Evolutionary conservation across 2,113 vertebrate species (phyloP).

Genomic region (Vireo altiloquus): DNA sequence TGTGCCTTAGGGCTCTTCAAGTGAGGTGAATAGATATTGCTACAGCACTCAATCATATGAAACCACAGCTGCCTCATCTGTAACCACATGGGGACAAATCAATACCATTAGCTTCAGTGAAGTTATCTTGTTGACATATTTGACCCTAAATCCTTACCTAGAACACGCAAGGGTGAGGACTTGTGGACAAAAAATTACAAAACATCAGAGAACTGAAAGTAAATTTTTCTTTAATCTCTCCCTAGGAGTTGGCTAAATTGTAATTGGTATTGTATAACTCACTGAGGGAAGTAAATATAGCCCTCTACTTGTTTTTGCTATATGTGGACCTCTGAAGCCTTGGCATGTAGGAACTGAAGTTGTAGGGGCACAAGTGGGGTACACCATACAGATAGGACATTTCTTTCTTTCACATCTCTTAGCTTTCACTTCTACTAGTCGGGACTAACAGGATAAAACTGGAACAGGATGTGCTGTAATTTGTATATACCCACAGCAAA

Average conservation of each 20-base stretch:
- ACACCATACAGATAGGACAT: background rate
- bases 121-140: conserved; percentile 22
- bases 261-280: background rate
- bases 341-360: background rate
- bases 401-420: background rate
- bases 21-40: conserved; percentile 7
- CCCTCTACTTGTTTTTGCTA: background rate
- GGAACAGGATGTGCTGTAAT: background rate
- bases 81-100: conserved; percentile 20
- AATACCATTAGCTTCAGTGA: conserved; percentile 32
- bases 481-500: background rate
- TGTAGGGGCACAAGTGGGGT: background rate
- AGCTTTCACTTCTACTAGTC: background rate
- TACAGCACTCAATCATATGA: conserved; percentile 13
- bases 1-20: background rate
- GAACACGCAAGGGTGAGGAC: background rate
- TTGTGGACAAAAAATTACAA: background rate
- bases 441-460: background rate
- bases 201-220: background rate
- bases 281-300: background rate
- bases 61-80: conserved; percentile 30
- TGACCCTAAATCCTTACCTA: background rate
- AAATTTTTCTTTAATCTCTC: background rate
- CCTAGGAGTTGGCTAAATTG: background rate
- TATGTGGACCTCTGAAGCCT: background rate